phyloP scores from a whole-genome alignment of 2,888 invertebrate genomes.

The Leistus spinibarbis region DNA sequence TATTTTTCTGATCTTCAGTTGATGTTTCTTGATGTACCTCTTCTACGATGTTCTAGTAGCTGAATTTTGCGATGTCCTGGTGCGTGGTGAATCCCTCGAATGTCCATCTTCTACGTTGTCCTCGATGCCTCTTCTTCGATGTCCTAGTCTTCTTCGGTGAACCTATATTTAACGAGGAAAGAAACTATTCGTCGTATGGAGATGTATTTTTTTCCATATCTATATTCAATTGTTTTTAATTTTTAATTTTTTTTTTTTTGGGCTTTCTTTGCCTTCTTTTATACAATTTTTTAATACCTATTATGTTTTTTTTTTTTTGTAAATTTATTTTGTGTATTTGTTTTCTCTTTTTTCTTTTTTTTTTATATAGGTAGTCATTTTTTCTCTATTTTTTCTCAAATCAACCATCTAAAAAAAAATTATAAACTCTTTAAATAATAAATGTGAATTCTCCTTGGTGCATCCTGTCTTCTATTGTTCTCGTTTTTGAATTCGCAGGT shows the following conservation, averaged over 20 bases:
- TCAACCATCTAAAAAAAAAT: conserved; percentile 20
- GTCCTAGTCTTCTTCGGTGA: neutral
- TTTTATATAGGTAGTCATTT: neutral
- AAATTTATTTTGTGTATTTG: too few relatives aligned
- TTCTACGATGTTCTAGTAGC: neutral
- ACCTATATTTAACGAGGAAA: neutral
- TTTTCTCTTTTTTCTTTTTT: neutral
- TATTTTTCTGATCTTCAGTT: neutral
- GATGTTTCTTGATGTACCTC: neutral
- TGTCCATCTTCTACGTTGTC: neutral
- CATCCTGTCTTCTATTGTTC: too few relatives aligned
- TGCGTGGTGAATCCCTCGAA: neutral
- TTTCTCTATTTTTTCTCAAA: neutral
- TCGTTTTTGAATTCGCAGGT: too few relatives aligned
- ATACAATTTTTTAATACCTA: too few relatives aligned
- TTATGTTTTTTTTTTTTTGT: neutral
- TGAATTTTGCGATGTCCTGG: neutral
- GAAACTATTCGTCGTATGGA: neutral
- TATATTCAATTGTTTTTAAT: too few relatives aligned
- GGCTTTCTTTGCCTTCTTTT: too few relatives aligned
- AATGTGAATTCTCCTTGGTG: too few relatives aligned
- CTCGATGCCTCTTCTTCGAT: neutral
- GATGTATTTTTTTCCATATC: neutral
- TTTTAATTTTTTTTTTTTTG: neutral
- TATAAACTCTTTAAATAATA: too few relatives aligned